Conservation (phyloP, 2,113 vertebrate genomes). For the Pogona vitticeps region DNA sequence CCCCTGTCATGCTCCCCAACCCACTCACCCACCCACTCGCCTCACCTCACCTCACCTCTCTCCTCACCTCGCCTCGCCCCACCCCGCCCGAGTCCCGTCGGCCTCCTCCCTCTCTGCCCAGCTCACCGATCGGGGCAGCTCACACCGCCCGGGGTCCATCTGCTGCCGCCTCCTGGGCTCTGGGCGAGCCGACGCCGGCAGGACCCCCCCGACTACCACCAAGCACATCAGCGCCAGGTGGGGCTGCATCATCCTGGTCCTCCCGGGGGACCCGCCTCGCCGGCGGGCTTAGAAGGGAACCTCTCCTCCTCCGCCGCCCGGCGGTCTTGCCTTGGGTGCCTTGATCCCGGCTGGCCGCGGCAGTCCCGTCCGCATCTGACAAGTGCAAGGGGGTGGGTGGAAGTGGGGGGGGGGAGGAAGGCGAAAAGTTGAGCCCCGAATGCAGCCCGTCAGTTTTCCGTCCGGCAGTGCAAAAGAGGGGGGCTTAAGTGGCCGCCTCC, state of each 20-base stretch:
- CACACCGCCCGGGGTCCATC: constrained; percentile 77
- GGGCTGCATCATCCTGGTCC: constrained; percentile 65
- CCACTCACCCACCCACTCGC: neutral
- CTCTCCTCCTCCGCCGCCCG: neutral
- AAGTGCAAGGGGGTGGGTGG: constrained; percentile 38
- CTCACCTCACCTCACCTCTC: too few relatives aligned
- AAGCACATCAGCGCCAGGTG: constrained; percentile 74
- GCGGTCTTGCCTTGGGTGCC: neutral
- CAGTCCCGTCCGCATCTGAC: constrained; percentile 53
- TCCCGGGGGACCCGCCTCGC: constrained; percentile 20
- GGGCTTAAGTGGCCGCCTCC: too few relatives aligned
- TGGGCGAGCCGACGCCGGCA: constrained; percentile 66
- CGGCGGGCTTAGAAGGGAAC: neutral
- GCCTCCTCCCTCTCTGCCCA: constrained; percentile 17
- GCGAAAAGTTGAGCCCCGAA: neutral
- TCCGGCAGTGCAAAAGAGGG: too few relatives aligned
- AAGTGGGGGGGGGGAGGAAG: neutral
- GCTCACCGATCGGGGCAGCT: constrained; percentile 79
- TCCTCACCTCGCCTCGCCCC: too few relatives aligned
- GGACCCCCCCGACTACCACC: constrained; percentile 72
- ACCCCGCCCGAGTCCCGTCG: neutral
- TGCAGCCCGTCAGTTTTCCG: too few relatives aligned
- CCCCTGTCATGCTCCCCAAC: neutral
- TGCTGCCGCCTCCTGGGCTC: constrained; percentile 69
- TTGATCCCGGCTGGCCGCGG: constrained; percentile 13